Conservation (phyloP, 2,113 vertebrate species). For the Chlorodrepanis virens region DNA sequence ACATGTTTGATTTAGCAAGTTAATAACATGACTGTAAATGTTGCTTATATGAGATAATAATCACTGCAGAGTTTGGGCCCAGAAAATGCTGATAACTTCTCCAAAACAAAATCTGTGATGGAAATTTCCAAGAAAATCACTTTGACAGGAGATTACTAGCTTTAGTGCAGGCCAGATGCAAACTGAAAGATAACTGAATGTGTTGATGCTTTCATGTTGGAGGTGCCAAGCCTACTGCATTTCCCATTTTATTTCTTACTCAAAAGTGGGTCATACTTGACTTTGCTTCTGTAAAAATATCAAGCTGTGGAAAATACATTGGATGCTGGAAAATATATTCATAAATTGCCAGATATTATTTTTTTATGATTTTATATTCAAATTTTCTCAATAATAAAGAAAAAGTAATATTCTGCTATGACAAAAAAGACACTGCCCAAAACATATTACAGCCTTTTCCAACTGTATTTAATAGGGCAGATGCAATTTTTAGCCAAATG, state of each 20-base stretch:
- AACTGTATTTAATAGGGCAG: not conserved
- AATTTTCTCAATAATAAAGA: not conserved
- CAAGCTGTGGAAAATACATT: not conserved
- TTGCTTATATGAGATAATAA: conserved; percentile 1
- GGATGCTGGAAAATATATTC: not conserved
- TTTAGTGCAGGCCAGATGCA: not conserved
- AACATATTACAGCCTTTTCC: not conserved
- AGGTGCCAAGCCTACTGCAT: not conserved
- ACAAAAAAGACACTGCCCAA: not conserved
- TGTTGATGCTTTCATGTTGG: not conserved
- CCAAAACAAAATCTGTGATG: not conserved
- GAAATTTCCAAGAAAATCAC: conserved; percentile 10
- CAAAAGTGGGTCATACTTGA: not conserved
- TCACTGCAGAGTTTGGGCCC: not conserved
- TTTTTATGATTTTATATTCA: not conserved
- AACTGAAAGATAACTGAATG: not conserved
- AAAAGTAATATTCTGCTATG: not conserved
- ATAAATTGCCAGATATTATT: not conserved
- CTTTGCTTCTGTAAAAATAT: not conserved
- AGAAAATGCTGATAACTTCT: not conserved
- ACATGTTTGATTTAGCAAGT: not conserved
- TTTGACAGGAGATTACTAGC: not conserved
- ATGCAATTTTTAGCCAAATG: not conserved
- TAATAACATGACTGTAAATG: not conserved
- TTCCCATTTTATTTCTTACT: not conserved